These are phyloP conservation scores for Sander vitreus DNA, from an alignment of 2,113 vertebrate genomes.

Conservation along the genomic window DNA sequence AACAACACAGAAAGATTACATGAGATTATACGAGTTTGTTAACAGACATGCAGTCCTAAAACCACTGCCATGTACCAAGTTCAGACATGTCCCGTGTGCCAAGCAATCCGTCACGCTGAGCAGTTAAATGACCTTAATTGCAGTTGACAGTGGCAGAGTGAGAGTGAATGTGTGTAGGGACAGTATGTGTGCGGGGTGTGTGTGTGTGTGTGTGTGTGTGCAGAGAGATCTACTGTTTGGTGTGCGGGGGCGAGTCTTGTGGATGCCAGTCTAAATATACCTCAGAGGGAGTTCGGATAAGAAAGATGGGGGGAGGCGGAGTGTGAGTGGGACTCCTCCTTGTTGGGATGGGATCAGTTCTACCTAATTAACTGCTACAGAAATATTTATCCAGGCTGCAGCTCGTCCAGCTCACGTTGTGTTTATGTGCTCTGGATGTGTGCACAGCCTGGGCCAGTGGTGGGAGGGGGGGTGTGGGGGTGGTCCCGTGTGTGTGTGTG, in stretches of 20 bases:
- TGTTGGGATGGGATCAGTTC: conserved; percentile 75
- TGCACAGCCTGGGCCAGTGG: conserved; percentile 35
- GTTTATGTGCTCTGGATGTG: conserved; percentile 80
- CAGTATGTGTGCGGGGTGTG: conserved; percentile 44
- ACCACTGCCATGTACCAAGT: neutral
- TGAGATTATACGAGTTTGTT: conserved; percentile 38
- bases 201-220: conserved; percentile 13
- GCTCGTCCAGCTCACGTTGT: conserved; percentile 72
- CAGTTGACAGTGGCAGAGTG: conserved; percentile 67
- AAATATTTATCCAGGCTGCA: conserved; percentile 84
- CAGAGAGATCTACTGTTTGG: conserved; percentile 46
- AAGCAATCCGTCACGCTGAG: conserved; percentile 54
- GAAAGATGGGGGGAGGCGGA: neutral
- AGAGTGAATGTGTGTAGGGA: conserved; percentile 61
- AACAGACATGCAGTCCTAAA: conserved; percentile 42
- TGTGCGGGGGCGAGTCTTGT: conserved; percentile 46
- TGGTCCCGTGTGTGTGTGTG: neutral
- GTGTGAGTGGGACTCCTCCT: conserved; percentile 48
- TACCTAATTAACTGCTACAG: conserved; percentile 85
- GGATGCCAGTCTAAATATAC: conserved; percentile 75
- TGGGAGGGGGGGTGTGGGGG: neutral
- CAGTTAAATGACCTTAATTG: conserved; percentile 76
- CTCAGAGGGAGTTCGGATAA: conserved; percentile 17
- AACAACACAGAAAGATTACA: neutral
- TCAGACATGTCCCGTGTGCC: conserved; percentile 33